Base-by-base conservation (phyloP, 1,140 invertebrate species). In the Globodera rostochiensis region DNA sequence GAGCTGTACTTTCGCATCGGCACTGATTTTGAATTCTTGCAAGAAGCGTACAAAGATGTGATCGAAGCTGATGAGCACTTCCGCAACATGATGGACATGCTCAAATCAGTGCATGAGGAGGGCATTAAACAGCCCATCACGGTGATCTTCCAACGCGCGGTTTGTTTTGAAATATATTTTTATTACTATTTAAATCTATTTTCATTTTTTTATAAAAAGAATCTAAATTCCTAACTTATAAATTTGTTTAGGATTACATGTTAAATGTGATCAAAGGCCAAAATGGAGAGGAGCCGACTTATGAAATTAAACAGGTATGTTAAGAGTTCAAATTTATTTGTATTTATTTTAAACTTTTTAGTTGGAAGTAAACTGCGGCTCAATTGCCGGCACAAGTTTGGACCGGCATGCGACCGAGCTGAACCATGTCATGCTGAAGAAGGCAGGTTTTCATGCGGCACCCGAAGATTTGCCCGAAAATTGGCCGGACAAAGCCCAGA, bases 391-490 rank as follows among this genome's bases (percentile, higher is more conserved):
- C 57, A 64, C 57, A 13, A 64, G 57, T 64, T 64, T 64, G 57
- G 57, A 19, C 57, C 57, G 57, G 19, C 57, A 15, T 13, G 6
- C 57, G 19, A 11, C 57, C 19, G 13, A 64, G 19, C 57, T 64
- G 3, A 64, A 64, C 57, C 57, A 64, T 64, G 57, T 64, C 2
- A n/a, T 64, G 57, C 57, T 64, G 15, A 13, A 64, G 13, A 64
- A 19, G 57, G 57, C 57, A 6, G 57, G 57, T 19, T 64, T 64
- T 19, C 57, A 64, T 5, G 13, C 15, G 57, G 57, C 57, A 6
- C 57, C 57, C 57, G 57, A 64, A 64, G 57, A 64, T 64, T 64
- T 64, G 57, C 57, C 57, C 19, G 57, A 64, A 64, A 64, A 64
- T 64, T 19, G 57, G 57, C 57, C 57, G 19, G 57, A 64, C 57